phyloP scores from a whole-genome alignment of 1,140 invertebrate genomes.

The Saxidomus purpurata region DNA sequence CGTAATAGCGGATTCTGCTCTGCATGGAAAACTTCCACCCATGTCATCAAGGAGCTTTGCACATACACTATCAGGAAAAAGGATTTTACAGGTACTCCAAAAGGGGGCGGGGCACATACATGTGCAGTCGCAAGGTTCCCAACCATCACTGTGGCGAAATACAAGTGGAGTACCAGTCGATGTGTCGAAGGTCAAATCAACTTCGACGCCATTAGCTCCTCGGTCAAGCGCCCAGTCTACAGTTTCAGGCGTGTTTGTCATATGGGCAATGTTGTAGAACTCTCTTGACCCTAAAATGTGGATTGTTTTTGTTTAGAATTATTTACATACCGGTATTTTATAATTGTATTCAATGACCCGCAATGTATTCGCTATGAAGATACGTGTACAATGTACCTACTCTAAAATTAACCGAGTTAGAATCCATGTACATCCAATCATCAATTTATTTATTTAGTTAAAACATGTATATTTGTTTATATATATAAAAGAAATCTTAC shows the following conservation, averaged over 20 bases:
- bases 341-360: too few species aligned
- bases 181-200: not conserved
- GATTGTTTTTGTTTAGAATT: too few species aligned
- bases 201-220: constrained; percentile 8
- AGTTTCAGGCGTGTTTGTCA: not conserved
- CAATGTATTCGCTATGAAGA: too few species aligned
- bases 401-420: too few species aligned
- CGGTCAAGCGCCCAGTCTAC: not conserved
- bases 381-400: too few species aligned
- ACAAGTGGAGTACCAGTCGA: not conserved
- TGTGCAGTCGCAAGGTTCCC: constrained; percentile 7
- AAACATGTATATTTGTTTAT: too few species aligned
- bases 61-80: not conserved
- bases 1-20: not conserved
- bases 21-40: not conserved
- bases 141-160: not conserved
- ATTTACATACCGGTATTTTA: too few species aligned
- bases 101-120: constrained; percentile 2
- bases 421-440: too few species aligned
- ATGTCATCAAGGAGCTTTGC: not conserved
- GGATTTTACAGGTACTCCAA: not conserved
- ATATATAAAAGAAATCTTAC: too few species aligned
- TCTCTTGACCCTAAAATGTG: not conserved
- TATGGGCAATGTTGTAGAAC: constrained; percentile 17
- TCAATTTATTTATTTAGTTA: too few species aligned